Conservation (phyloP, 2,113 vertebrate genomes). For the Erythrolamprus reginae region DNA sequence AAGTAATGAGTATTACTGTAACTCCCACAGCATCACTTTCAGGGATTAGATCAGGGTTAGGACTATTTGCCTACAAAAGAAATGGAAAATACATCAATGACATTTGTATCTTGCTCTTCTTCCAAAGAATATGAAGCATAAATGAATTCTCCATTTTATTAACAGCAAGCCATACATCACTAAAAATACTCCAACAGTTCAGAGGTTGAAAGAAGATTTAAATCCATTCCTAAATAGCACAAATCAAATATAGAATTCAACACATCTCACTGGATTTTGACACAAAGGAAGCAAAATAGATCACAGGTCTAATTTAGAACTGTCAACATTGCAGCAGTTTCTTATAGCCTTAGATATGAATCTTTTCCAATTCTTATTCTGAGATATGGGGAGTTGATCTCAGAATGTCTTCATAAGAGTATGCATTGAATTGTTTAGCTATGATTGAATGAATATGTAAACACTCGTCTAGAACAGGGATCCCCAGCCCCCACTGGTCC, state of each 20-base stretch:
- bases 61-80: constrained; percentile 78
- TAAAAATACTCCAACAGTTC: neutral
- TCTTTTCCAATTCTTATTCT: neutral
- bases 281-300: neutral
- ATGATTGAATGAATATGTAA: neutral
- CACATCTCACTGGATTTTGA: neutral
- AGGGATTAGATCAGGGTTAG: constrained; percentile 82
- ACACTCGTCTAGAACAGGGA: neutral
- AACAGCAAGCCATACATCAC: neutral
- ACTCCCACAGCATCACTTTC: constrained; percentile 90
- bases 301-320: neutral
- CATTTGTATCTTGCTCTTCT: neutral
- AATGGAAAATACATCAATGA: neutral
- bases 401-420: neutral
- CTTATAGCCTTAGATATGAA: neutral
- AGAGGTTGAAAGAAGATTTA: neutral
- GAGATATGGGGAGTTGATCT: neutral
- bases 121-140: neutral
- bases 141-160: neutral
- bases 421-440: neutral
- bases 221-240: neutral
- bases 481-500: too few relatives aligned
- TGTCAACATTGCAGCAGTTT: neutral
- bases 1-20: constrained; percentile 88
- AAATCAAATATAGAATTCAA: neutral